Percentiles rank a stretch among this genome's conserved stretches.
Conservation (phyloP, 2,888 invertebrate species). For the Strigamia transsilvanica region DNA sequence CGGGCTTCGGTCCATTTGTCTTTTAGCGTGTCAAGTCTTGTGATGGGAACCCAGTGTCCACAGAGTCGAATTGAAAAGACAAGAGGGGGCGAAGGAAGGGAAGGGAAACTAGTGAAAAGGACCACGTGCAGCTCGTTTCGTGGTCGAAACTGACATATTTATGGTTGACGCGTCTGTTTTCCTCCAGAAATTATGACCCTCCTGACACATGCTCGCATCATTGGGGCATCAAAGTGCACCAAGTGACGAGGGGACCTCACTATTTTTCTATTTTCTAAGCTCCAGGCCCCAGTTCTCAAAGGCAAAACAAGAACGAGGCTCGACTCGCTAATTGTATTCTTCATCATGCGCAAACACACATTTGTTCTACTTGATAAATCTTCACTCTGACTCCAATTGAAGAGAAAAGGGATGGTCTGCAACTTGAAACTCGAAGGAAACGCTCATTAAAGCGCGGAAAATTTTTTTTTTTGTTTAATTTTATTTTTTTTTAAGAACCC, state of each 20-base stretch:
- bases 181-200: constrained; percentile 46
- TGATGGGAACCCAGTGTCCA: constrained; percentile 6
- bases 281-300: neutral
- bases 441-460: constrained; percentile 13
- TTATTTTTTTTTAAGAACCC: neutral
- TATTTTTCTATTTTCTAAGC: neutral
- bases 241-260: constrained; percentile 9
- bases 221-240: constrained; percentile 42
- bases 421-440: constrained; percentile 1
- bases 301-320: constrained; percentile 2
- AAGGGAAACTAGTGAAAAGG: neutral
- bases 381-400: constrained; percentile 6
- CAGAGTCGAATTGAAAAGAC: neutral
- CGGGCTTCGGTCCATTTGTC: constrained; percentile 12
- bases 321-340: constrained; percentile 29
- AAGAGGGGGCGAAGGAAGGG: neutral
- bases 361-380: constrained; percentile 35
- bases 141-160: constrained; percentile 29
- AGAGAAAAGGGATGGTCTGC: neutral
- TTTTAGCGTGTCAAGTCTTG: neutral
- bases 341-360: constrained; percentile 24
- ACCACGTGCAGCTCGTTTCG: constrained; percentile 38
- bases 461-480: neutral
- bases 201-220: constrained; percentile 42
- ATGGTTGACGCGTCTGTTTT: constrained; percentile 35